Evolutionary conservation across 2,888 invertebrate genomes (phyloP).

Genomic region (Salticus scenicus): DNA sequence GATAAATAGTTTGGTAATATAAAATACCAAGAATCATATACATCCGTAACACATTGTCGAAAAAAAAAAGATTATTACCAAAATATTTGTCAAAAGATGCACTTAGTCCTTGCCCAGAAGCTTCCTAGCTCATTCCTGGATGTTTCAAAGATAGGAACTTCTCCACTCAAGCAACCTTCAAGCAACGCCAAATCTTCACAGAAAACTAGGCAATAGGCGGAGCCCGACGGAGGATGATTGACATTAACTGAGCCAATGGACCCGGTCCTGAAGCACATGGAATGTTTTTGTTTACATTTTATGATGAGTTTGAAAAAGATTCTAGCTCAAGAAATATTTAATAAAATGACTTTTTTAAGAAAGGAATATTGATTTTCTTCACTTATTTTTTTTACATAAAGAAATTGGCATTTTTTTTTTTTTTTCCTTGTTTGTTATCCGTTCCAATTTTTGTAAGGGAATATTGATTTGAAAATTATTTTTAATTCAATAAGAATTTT

Average conservation of each 20-base stretch:
- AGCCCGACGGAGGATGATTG: conserved; percentile 29
- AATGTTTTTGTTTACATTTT: conserved; percentile 61
- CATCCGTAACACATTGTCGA: too few species aligned
- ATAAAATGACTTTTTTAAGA: too few species aligned
- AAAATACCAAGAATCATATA: too few species aligned
- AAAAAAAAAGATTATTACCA: too few species aligned
- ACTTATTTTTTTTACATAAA: neutral
- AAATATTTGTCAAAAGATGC: too few species aligned
- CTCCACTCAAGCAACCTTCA: conserved; percentile 28
- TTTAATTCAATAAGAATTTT: too few species aligned
- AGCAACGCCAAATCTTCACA: conserved; percentile 38
- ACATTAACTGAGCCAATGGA: conserved; percentile 41
- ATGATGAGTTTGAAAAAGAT: too few species aligned
- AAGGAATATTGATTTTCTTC: neutral
- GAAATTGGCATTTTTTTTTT: too few species aligned
- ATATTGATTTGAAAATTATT: too few species aligned
- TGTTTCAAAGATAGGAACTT: conserved; percentile 10
- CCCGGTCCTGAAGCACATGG: conserved; percentile 17
- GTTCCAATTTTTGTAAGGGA: too few species aligned
- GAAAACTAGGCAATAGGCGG: conserved; percentile 40
- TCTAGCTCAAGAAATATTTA: too few species aligned
- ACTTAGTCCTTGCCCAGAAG: neutral
- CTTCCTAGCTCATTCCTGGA: neutral
- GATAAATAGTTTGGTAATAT: neutral
- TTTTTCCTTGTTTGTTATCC: too few species aligned